phyloP scores from a whole-genome alignment of 2,888 invertebrate species.

The Protodeltote pygarga region DNA sequence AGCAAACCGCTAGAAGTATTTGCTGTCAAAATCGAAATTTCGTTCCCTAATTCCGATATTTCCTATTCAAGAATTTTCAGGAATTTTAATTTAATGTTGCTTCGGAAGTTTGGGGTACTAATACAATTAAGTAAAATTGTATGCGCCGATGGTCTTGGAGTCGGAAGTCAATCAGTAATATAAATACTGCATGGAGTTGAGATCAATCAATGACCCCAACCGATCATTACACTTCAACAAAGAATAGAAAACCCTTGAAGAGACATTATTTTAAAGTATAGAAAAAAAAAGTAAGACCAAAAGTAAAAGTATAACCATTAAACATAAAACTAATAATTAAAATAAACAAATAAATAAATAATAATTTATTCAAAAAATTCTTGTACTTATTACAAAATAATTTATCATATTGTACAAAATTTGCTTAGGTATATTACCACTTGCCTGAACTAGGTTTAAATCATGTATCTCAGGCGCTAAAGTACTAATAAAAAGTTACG shows the following conservation, averaged over 20 bases:
- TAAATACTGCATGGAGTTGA: constrained; percentile 22
- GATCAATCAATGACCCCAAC: constrained; percentile 45
- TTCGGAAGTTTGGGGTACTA: constrained; percentile 27
- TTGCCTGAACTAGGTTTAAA: too few relatives aligned
- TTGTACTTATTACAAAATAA: too few relatives aligned
- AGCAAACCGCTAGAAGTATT: constrained; percentile 16
- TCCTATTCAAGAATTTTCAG: constrained; percentile 21
- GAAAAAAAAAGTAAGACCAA: too few relatives aligned
- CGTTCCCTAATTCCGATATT: constrained; percentile 10
- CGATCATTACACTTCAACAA: constrained; percentile 4
- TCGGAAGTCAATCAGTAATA: constrained; percentile 36
- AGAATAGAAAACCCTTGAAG: constrained; percentile 9
- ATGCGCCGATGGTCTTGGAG: constrained; percentile 25
- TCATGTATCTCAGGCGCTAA: too few relatives aligned
- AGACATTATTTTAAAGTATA: too few relatives aligned
- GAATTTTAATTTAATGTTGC: constrained; percentile 24
- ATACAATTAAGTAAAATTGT: constrained; percentile 31
- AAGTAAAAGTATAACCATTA: too few relatives aligned
- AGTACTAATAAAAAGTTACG: too few relatives aligned
- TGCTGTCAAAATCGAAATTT: constrained; percentile 20
- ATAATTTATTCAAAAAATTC: too few relatives aligned
- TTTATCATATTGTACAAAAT: too few relatives aligned
- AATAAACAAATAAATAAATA: too few relatives aligned
- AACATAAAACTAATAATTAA: too few relatives aligned
- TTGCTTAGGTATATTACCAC: too few relatives aligned